phyloP scores from a whole-genome alignment of 2,888 invertebrate species.

The Dynastes maya region DNA sequence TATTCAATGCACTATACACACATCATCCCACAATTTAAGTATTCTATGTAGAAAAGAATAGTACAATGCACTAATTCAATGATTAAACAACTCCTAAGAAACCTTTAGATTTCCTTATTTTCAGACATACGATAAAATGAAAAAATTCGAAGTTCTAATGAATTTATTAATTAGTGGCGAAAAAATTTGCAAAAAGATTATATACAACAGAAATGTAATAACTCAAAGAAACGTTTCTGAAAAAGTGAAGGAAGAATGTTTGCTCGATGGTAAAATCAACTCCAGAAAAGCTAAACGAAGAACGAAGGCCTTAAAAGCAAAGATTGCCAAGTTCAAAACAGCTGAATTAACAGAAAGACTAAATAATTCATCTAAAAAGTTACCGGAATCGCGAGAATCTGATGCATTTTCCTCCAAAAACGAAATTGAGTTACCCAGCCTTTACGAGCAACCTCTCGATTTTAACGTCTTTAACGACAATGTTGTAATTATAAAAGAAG shows the following conservation, averaged over 20 bases:
- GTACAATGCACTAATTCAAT: no score
- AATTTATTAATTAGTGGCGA: constrained; percentile 50
- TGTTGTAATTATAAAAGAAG: constrained; percentile 7
- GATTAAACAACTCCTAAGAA: no score
- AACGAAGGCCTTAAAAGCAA: constrained; percentile 62
- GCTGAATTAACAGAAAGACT: constrained; percentile 60
- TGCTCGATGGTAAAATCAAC: constrained; percentile 49
- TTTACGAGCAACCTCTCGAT: constrained; percentile 6
- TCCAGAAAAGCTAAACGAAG: constrained; percentile 62
- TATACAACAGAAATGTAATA: constrained; percentile 47
- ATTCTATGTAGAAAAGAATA: no score
- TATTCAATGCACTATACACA: no score
- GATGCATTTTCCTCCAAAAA: constrained; percentile 34
- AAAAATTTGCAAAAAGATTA: constrained; percentile 48
- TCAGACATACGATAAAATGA: constrained; percentile 51
- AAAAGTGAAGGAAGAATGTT: constrained; percentile 46
- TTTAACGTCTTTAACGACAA: constrained; percentile 27
- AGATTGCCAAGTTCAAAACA: constrained; percentile 62
- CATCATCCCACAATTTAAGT: no score
- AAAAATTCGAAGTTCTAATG: constrained; percentile 50
- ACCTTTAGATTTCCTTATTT: not conserved
- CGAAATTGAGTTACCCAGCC: not conserved
- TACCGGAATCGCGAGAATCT: constrained; percentile 33
- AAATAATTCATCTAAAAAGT: constrained; percentile 53
- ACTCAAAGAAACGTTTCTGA: constrained; percentile 22